A percentile compares a stretch with the other conserved stretches of the same genome.
Conservation (phyloP, 2,888 invertebrate species). For the Dryocosmus kuriphilus region DNA sequence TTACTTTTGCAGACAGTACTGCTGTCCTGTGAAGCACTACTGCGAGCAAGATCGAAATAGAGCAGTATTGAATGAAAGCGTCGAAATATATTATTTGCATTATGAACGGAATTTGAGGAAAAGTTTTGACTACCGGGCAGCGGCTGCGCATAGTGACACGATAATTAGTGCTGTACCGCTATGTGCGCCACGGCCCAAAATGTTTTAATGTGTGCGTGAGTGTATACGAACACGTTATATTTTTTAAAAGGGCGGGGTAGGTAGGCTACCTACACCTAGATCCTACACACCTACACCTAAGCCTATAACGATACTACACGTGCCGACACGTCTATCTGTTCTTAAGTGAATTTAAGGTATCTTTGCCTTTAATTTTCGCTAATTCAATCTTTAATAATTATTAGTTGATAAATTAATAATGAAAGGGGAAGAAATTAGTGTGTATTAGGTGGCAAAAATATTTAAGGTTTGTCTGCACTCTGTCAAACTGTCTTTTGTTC, state of each 20-base stretch:
- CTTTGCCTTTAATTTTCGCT: conserved; percentile 37
- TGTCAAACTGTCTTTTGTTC: conserved; percentile 47
- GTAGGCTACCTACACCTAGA: conserved; percentile 72
- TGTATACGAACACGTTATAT: conserved; percentile 62
- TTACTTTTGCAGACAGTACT: no score
- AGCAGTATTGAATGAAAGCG: no score
- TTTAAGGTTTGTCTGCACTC: conserved; percentile 48
- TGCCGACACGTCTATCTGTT: conserved; percentile 72
- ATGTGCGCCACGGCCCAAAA: conserved; percentile 71
- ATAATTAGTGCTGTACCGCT: conserved; percentile 74
- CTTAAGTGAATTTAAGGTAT: conserved; percentile 44
- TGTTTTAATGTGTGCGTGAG: conserved; percentile 59
- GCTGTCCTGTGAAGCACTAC: no score
- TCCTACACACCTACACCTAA: conserved; percentile 74
- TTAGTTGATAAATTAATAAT: background rate
- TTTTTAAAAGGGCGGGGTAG: conserved; percentile 67
- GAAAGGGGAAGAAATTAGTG: background rate
- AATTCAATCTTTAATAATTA: background rate
- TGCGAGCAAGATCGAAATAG: no score
- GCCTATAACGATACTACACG: conserved; percentile 70
- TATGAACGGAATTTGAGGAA: conserved; percentile 56
- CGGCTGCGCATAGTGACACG: conserved; percentile 74
- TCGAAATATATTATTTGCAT: conserved; percentile 43
- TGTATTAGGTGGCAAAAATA: conserved; percentile 47
- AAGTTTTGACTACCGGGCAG: conserved; percentile 68